Evolutionary conservation across 2,113 vertebrate genomes (phyloP), one percentile per base, ranked within the genome.

Genomic region (Lasiurus borealis): DNA sequence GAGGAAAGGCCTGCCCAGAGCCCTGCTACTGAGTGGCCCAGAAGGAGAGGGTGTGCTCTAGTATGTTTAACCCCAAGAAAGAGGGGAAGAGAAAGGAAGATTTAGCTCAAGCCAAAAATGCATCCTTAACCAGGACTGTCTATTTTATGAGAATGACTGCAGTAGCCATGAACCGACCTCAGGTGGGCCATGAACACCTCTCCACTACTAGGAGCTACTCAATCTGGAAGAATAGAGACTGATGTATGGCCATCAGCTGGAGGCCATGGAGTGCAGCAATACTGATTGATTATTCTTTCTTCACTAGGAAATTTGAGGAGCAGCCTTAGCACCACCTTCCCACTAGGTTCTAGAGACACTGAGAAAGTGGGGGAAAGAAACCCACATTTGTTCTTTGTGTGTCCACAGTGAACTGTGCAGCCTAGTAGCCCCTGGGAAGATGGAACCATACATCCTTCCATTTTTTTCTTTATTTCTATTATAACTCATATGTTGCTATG

Each of bases 401-500:
- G 85, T 62, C 44, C 64, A 7, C 21, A 52, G 59, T 21, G 36
- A 62, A 15, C 18, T 9, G 10, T 2, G 7, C 18, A 23, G 7
- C 21, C 77, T 25, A 18, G 16, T 5, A 82, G 54, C 34, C 54
- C 52, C 77, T 36, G 36, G 19, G 34, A 59, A 54, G 64, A 8
- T 29, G 40, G 72, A n/a, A 76, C 3, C 9, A 12, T 27, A 14
- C 15, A 16, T 14, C 19, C 14, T 18, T 11, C 36, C 12, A 3
- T 19, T 6, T 9, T n/a, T 15, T 29, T 31, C 83, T 40, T 12
- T 6, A 7, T 21, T 29, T 36, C 50, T 5, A 25, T 48, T 46
- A 0, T 16, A n/a, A 76, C 72, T 16, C 77, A n/a, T 0, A 0
- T 1, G 9, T 15, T 81, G 10, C 23, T 9, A 12, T 21, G n/a